Base-by-base conservation (phyloP, 2,888 invertebrate genomes). In the Pristionchus entomophagus region DNA sequence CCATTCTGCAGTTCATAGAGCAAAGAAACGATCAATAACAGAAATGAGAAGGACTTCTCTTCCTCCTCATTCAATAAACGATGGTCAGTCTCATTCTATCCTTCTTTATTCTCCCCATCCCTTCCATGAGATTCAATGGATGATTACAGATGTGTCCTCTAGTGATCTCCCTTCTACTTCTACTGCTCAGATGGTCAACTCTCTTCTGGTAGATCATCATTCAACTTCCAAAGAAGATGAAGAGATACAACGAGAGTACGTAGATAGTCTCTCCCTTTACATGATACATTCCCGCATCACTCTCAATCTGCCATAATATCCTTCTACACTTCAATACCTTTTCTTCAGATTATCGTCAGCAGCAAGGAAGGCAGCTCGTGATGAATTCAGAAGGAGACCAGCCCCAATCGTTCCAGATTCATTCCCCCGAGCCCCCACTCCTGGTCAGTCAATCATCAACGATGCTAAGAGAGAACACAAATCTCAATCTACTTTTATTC, bases 401-500 rank as follows among this genome's bases (percentile, higher is more conserved):
- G 83, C 83, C 19, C 83, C 83, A 12, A 62, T 83, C 14, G 10
- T 83, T 32, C 26, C 41, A 22, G 83, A 83, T 83, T 41, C 83
- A 5, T 83, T 19, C 65, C 83, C 83, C 26, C 22, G 83, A 45
- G 59, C 83, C 5, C 41, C 49, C 19, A 83, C 83, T 62, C 83
- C 83, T 51, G 51, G 49, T 78, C 17, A 69, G 69, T 69, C 69
- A 22, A 32, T 38, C 38, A 35, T 38, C 2, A 65, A 65, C 17
- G 26, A 8, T n/a, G 35, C 17, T 65, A 26, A 19, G 32, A 65
- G 29, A 29, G 65, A 65, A 22, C n/a, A n/a, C n/a, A n/a, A n/a
- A n/a, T n/a, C n/a, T n/a, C n/a, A n/a, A n/a, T n/a, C n/a, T n/a
- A n/a, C n/a, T n/a, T n/a, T n/a, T n/a, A 56, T 8, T 49, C 49